Base-by-base conservation (phyloP, 2,888 invertebrate genomes). In the Nomada hirtipes region DNA sequence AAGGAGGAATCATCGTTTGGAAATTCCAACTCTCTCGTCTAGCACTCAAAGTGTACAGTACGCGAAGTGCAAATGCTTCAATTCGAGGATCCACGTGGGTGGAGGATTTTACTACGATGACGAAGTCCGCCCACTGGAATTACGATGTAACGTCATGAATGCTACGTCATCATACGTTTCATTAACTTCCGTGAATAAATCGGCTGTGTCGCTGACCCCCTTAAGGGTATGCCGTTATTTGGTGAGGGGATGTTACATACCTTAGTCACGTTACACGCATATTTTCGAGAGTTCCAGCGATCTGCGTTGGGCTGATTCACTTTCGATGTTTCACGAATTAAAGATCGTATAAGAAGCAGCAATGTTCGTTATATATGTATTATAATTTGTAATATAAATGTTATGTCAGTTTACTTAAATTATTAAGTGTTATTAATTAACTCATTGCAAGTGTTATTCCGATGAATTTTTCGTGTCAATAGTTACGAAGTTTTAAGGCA, bases 121-220 rank as follows among this genome's bases (percentile, higher is more conserved):
- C 82, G 74, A 76, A 26, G 57, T 29, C 52, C 71, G 42, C 83
- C 83, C 69, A 89, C 82, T 42, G 42, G 70, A 82, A 78, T 75
- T 76, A 76, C 42, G 29, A 53, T 36, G 50, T 29, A 57, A 83
- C 76, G 83, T 88, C 79, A 88, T 36, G 18, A 73, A 47, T 29
- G 26, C 70, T 79, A 80, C 82, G 86, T 86, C 86, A 83, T 44
- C 15, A 9, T 11, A 18, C 23, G 18, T 78, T 78, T 82, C 78
- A 71, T 29, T 20, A 73, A 83, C 44, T 65, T 73, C 42, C 64
- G 44, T 59, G 70, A 75, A 67, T 79, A 67, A 57, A 23, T 67
- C 44, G 52, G 29, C n/a, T 50, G 29, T 42, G 52, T 44, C n/a
- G 9, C 11, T 55, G 59, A 55, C 63, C 63, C 52, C 67, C 20